Evolutionary conservation across 1,140 invertebrate species (phyloP), one percentile per base, ranked within the genome.

Genomic region (Akabosia matsudoensis): DNA sequence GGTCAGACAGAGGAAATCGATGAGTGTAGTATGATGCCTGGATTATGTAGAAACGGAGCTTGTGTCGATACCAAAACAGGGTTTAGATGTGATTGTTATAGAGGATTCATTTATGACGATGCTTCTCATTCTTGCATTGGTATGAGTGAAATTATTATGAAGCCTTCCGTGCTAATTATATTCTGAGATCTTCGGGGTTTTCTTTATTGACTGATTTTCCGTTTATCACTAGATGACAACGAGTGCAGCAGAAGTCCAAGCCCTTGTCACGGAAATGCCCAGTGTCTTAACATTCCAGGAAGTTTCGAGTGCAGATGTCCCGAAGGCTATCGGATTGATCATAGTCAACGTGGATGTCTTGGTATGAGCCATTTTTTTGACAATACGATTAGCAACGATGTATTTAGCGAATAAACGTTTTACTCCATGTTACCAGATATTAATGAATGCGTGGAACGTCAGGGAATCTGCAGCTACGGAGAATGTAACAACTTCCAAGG

Each of bases 31-130:
- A 85, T 92, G 56, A 94, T 93, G 90, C 91, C 92, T 18, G 89
- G 90, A 30, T 90, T 94, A 86, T 97, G 94, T 85, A 90, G 90
- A 70, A 92, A 95, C 80, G 94, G 93, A 2, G 85, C 85, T 37
- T 96, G 94, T 82, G 88, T 95, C 81, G 93, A 94, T 83, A 92
- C 90, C 0, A 90, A 91, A 7, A 91, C 91, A 0, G 92, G 91
- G 83, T 93, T 92, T 78, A 88, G 89, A 74, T 91, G 90, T 81
- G 87, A 89, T 45, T 92, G 90, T 76, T 87, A 90, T 74, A 83
- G 83, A 67, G 92, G 92, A 0, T 93, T 90, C 82, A 84, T 89
- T 34, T 93, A 93, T 82, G 92, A 94, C 83, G 88, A 89, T 75
- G 89, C 90, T 67, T 90, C 90, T 0, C 91, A 93, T 85, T 87